Evolutionary conservation across 2,888 invertebrate species (phyloP).

Genomic region (Diloba caeruleocephala): DNA sequence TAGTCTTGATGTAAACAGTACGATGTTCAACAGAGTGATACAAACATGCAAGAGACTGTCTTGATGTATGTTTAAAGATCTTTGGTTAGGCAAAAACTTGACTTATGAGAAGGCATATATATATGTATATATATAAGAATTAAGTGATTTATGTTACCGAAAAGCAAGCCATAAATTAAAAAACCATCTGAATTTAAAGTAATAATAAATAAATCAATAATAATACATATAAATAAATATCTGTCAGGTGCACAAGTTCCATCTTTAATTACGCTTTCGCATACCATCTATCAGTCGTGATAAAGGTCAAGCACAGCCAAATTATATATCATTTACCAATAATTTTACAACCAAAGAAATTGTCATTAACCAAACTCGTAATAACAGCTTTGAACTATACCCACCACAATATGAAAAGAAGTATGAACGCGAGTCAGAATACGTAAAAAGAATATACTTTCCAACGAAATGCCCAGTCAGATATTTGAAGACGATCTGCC

Average conservation of each 20-base stretch:
- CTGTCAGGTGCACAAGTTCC: too few species aligned
- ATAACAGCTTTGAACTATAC: background rate
- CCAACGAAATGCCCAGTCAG: conserved; percentile 11
- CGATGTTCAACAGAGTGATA: conserved; percentile 5
- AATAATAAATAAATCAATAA: too few species aligned
- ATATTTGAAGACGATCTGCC: conserved; percentile 11
- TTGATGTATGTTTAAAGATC: background rate
- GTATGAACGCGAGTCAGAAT: background rate
- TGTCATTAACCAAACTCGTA: background rate
- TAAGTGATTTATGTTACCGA: too few species aligned
- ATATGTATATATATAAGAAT: too few species aligned
- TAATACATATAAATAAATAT: too few species aligned
- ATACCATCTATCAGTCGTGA: too few species aligned
- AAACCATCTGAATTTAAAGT: too few species aligned
- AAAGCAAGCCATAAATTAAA: too few species aligned
- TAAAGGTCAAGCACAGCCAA: too few species aligned
- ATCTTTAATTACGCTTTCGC: too few species aligned
- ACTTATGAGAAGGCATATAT: background rate
- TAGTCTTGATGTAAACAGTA: conserved; percentile 15
- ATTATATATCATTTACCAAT: too few species aligned
- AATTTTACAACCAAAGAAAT: too few species aligned
- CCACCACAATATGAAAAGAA: background rate
- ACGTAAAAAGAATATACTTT: background rate
- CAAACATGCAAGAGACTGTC: conserved; percentile 25
- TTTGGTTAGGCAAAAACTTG: background rate